Base-by-base conservation (phyloP, 2,888 invertebrate species). In the Euplexia lucipara region DNA sequence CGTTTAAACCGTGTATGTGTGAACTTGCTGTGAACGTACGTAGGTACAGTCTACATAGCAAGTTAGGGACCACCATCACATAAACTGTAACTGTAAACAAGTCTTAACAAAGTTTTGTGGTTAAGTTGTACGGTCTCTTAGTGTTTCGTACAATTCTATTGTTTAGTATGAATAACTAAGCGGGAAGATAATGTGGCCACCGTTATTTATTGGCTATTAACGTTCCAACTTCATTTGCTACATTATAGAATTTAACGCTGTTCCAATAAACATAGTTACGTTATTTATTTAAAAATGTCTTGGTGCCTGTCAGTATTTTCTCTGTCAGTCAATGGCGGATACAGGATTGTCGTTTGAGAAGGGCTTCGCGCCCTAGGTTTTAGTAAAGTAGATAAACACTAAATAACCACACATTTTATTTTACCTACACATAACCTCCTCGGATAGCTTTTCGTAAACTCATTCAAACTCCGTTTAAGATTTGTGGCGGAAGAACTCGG, bases 41-140 rank as follows among this genome's bases (percentile, higher is more conserved):
- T 79, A 83, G 66, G 77, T 85, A 70, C 64, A 2, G 87, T 79
- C 80, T 84, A 87, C 84, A 84, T 80, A 81, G 62, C 78, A 86
- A 90, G 86, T 90, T 88, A 81, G 84, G 81, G 88, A 88, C 89
- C 85, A 86, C 88, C 88, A 88, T 89, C 90, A 89, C 91, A 90
- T 91, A 92, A 91, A 92, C 90, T 88, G 88, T 87, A 88, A 90
- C 88, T 87, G 90, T 91, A 91, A 91, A 91, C 91, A 92, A 93
- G 90, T 91, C 91, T 90, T 90, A 91, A 91, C 91, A 92, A 93
- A 92, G 90, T 93, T 93, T 86, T 88, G 91, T 85, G 92, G 92
- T 90, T 89, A 90, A 91, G 89, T 91, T 92, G 86, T 83, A 89
- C 86, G 85, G 87, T 86, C 87, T 88, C 86, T 88, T 86, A 87